These are phyloP conservation scores for Drosophila melanosoma DNA, from an alignment of 2,888 invertebrate genomes.

Conservation along the genomic window DNA sequence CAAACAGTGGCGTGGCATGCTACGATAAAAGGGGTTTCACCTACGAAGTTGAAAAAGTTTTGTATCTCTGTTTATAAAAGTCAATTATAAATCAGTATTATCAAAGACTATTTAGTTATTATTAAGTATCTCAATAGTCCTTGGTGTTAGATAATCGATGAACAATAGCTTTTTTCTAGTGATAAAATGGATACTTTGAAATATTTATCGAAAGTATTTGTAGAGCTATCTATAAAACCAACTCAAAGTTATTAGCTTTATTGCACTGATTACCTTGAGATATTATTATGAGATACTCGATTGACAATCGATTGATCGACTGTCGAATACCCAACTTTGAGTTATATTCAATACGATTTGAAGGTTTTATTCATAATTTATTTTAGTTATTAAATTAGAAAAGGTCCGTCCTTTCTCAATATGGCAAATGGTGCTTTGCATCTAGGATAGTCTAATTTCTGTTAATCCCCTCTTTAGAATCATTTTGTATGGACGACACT, in stretches of 20 bases:
- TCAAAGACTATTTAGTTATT: background rate
- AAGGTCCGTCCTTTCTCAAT: background rate
- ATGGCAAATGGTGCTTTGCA: background rate
- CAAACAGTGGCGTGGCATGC: conserved; percentile 24
- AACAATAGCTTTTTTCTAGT: background rate
- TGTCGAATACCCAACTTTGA: background rate
- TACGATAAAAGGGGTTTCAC: conserved; percentile 1
- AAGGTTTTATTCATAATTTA: background rate
- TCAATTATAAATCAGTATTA: background rate
- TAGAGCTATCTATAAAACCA: too few species aligned
- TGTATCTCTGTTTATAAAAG: background rate
- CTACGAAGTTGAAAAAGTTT: background rate
- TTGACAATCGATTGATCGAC: background rate
- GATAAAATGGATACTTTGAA: background rate
- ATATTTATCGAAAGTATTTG: background rate
- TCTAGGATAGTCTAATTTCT: background rate
- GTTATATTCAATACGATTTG: background rate
- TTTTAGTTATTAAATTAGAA: background rate
- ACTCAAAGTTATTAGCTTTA: background rate
- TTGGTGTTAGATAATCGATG: background rate
- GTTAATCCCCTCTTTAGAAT: background rate
- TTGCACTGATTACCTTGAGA: background rate
- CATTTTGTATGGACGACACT: conserved; percentile 22
- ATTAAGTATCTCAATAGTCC: background rate
- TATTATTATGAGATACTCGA: background rate